Conservation (phyloP, 2,797 vertebrate genomes). For the Chelon auratus region DNA sequence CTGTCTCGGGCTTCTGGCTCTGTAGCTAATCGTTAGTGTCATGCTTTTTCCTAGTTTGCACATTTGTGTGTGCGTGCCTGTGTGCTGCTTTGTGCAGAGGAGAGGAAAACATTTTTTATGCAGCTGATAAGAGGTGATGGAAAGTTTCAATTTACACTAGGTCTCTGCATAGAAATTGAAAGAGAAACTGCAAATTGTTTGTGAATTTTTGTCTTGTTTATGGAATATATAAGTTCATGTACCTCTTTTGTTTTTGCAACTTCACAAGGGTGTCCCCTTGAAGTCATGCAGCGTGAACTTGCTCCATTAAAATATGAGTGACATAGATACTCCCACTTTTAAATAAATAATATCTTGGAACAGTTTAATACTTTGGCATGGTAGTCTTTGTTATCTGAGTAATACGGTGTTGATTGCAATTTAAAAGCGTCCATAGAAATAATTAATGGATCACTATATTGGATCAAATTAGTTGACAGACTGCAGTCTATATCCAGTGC, state of each 20-base stretch:
- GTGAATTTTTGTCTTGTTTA: background rate
- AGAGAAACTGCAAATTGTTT: background rate
- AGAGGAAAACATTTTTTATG: constrained; percentile 22
- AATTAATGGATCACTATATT: constrained; percentile 17
- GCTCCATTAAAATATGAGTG: constrained; percentile 6
- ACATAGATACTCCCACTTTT: constrained; percentile 1
- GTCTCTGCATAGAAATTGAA: constrained; percentile 15
- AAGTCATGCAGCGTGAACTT: constrained; percentile 11
- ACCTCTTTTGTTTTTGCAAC: background rate
- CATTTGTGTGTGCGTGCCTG: constrained; percentile 6
- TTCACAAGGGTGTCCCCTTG: background rate
- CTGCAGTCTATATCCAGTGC: constrained; percentile 1
- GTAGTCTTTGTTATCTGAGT: constrained; percentile 31
- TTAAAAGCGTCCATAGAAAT: constrained; percentile 20
- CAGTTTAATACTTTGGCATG: constrained; percentile 8
- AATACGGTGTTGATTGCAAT: constrained; percentile 33
- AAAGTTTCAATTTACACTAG: constrained; percentile 23
- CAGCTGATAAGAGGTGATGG: constrained; percentile 25
- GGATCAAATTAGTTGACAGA: constrained; percentile 15
- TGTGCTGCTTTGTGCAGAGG: constrained; percentile 8
- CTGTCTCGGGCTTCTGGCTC: constrained; percentile 63
- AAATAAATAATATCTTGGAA: constrained; percentile 49
- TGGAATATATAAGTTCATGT: background rate
- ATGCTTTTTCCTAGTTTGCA: constrained; percentile 40
- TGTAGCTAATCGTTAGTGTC: constrained; percentile 68